Conservation (phyloP, 2,888 invertebrate genomes). For the Patella ulyssiponensis region DNA sequence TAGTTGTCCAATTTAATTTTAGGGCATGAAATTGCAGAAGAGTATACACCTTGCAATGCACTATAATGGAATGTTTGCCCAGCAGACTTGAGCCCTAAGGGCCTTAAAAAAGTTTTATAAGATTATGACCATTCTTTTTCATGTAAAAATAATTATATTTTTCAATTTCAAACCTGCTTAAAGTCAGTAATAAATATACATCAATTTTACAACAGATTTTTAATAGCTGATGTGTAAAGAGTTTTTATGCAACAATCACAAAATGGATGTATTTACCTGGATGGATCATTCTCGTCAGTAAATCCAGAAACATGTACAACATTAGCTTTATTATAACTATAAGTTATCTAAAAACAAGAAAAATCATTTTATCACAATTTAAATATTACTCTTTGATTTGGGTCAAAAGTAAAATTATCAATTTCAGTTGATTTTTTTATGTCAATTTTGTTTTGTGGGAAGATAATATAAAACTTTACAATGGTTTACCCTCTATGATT, state of each 20-base stretch:
- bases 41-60: too few species aligned
- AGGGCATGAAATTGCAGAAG: not conserved
- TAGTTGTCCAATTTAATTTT: too few species aligned
- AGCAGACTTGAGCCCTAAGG: too few species aligned
- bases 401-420: too few species aligned
- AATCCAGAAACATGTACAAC: constrained; percentile 58
- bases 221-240: not conserved
- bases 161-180: too few species aligned
- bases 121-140: not conserved
- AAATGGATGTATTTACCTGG: constrained; percentile 46
- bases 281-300: constrained; percentile 51
- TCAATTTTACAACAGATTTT: not conserved
- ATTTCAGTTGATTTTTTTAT: too few species aligned
- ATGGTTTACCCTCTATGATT: too few species aligned
- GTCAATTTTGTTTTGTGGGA: too few species aligned
- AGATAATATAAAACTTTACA: too few species aligned
- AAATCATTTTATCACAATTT: not conserved
- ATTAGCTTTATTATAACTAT: constrained; percentile 55
- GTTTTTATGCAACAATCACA: not conserved
- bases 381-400: too few species aligned
- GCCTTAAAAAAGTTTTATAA: not conserved
- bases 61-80: too few species aligned
- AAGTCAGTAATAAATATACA: too few species aligned
- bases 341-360: constrained; percentile 52
- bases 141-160: not conserved